phyloP scores from a whole-genome alignment of 35 echinoderm and acorn worm genomes.

The Ophiothrix spiculata region DNA sequence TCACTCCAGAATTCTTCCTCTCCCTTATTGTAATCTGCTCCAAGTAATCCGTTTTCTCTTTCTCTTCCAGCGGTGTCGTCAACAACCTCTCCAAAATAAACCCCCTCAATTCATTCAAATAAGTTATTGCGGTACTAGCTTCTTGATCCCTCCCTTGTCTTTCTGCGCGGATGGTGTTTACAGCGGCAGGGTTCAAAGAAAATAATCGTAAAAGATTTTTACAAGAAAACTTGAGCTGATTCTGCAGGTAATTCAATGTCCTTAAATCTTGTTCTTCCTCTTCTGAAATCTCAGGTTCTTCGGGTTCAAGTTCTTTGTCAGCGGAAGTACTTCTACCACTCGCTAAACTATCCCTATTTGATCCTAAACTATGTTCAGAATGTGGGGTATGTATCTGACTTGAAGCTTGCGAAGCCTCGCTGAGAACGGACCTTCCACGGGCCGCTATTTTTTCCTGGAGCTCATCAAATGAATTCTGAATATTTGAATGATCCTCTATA shows the following conservation, averaged over 20 bases:
- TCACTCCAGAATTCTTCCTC: slow-evolving; percentile 88
- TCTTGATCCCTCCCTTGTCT: slow-evolving; percentile 55
- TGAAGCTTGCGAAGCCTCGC: neutral
- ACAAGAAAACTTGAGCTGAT: slow-evolving; percentile 80
- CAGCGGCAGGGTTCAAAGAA: slow-evolving; percentile 78
- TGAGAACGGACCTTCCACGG: neutral
- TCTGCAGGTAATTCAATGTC: slow-evolving; percentile 47
- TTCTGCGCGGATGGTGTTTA: slow-evolving; percentile 66
- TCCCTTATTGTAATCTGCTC: slow-evolving; percentile 82
- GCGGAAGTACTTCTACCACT: neutral
- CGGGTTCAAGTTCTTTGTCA: neutral
- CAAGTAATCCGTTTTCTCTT: slow-evolving; percentile 87
- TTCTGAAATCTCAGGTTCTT: slow-evolving; percentile 31
- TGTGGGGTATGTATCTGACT: neutral
- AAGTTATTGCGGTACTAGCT: slow-evolving; percentile 55
- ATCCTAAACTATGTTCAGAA: slow-evolving; percentile 19
- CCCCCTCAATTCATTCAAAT: slow-evolving; percentile 72
- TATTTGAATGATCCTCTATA: slow-evolving; percentile 64
- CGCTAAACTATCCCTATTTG: neutral
- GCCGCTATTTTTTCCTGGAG: slow-evolving; percentile 46
- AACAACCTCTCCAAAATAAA: slow-evolving; percentile 90
- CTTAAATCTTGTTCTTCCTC: slow-evolving; percentile 54
- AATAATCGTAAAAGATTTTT: slow-evolving; percentile 80
- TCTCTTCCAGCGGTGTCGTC: slow-evolving; percentile 92
- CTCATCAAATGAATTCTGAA: slow-evolving; percentile 63